Evolutionary conservation across 2,888 invertebrate species (phyloP).

Genomic region (Neoscelio sp.): DNA sequence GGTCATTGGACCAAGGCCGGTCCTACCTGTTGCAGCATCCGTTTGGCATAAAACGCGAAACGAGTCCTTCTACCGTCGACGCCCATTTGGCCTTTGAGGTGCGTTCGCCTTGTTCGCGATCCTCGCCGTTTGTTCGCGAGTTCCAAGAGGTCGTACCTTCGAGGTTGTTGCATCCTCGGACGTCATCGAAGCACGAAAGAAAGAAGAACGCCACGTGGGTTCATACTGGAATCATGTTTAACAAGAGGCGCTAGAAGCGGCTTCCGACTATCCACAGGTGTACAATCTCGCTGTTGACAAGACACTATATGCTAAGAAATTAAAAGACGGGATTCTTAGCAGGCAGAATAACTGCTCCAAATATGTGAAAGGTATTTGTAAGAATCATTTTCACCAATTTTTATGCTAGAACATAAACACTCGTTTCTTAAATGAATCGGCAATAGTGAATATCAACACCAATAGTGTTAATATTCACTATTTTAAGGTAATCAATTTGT

Average conservation of each 20-base stretch:
- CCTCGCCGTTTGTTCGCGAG: constrained; percentile 64
- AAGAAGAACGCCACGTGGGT: constrained; percentile 32
- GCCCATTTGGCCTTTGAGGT: constrained; percentile 72
- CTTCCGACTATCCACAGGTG: constrained; percentile 56
- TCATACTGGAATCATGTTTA: constrained; percentile 35
- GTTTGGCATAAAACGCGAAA: constrained; percentile 45
- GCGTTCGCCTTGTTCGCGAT: constrained; percentile 66
- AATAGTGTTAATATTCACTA: constrained; percentile 61
- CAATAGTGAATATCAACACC: constrained; percentile 33
- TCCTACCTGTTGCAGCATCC: constrained; percentile 73
- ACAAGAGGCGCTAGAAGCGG: constrained; percentile 42
- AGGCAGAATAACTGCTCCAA: too few species aligned
- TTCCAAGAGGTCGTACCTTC: constrained; percentile 60
- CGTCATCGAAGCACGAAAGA: constrained; percentile 40
- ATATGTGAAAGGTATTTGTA: too few species aligned
- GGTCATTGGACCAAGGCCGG: constrained; percentile 80
- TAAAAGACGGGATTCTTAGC: constrained; percentile 46
- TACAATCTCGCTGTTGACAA: constrained; percentile 50
- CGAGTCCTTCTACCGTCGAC: constrained; percentile 57
- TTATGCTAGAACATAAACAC: too few species aligned
- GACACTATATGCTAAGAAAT: constrained; percentile 50
- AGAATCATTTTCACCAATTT: too few species aligned
- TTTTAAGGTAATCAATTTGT: constrained; percentile 50
- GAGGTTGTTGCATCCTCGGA: constrained; percentile 56
- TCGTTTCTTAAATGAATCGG: constrained; percentile 22